Evolutionary conservation across 2,888 invertebrate species (phyloP).

Genomic region (Acleris holmiana): DNA sequence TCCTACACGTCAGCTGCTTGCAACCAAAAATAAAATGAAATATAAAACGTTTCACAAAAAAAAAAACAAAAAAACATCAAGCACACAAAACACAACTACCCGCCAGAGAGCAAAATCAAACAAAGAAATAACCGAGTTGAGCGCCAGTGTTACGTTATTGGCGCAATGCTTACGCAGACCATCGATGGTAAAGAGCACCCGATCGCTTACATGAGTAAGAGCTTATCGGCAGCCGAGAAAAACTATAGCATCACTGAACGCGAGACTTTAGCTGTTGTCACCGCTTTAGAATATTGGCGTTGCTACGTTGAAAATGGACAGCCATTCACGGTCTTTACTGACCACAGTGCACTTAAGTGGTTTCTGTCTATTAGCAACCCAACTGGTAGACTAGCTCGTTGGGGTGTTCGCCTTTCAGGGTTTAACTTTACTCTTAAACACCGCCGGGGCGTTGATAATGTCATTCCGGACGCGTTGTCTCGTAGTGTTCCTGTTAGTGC

Average conservation of each 20-base stretch:
- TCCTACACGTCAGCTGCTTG: too few species aligned
- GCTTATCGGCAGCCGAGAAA: slow-evolving; percentile 27
- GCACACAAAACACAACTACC: too few species aligned
- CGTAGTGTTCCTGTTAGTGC: background rate
- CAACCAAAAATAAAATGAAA: too few species aligned
- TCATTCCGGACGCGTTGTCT: slow-evolving; percentile 3
- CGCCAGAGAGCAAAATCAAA: too few species aligned
- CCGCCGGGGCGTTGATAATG: too few species aligned
- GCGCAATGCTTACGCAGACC: slow-evolving; percentile 37
- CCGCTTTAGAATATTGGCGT: slow-evolving; percentile 37
- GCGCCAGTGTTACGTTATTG: slow-evolving; percentile 35
- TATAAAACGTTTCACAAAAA: too few species aligned
- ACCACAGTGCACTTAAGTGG: slow-evolving; percentile 35
- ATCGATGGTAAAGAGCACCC: slow-evolving; percentile 30
- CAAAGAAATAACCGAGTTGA: too few species aligned
- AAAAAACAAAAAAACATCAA: too few species aligned
- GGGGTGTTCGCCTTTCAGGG: slow-evolving; percentile 33
- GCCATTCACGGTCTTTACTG: slow-evolving; percentile 29
- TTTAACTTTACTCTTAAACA: slow-evolving; percentile 36
- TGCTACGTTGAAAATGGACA: slow-evolving; percentile 33
- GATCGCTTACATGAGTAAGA: slow-evolving; percentile 37
- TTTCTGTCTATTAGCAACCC: slow-evolving; percentile 35
- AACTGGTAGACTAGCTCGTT: slow-evolving; percentile 36
- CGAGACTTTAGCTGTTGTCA: slow-evolving; percentile 37
- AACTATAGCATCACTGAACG: slow-evolving; percentile 40